Conservation (phyloP, 2,113 vertebrate species). For the Panurus biarmicus region DNA sequence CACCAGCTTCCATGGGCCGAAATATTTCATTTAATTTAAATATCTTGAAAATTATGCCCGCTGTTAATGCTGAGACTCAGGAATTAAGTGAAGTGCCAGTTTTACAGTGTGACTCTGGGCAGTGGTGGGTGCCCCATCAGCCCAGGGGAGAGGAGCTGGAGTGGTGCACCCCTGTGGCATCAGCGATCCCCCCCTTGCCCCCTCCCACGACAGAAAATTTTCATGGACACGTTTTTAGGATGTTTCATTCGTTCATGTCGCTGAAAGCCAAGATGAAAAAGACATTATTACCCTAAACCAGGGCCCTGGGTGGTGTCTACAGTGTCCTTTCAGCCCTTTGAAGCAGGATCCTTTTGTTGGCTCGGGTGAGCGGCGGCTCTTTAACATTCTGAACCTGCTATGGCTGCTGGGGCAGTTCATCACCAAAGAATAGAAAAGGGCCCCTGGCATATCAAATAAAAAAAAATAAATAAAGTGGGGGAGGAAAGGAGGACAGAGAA, state of each 20-base stretch:
- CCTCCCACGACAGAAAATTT: background rate
- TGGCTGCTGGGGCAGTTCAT: conserved; percentile 68
- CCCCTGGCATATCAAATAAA: conserved; percentile 51
- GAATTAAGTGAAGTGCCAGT: background rate
- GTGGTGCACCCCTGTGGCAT: background rate
- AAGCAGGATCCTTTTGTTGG: conserved; percentile 67
- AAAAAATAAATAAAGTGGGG: background rate
- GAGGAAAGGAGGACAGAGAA: background rate
- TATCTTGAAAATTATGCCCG: background rate
- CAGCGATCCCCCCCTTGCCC: background rate
- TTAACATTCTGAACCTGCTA: conserved; percentile 72
- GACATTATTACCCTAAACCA: background rate
- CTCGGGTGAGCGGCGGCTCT: conserved; percentile 55
- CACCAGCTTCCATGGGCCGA: background rate
- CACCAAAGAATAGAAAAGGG: conserved; percentile 61
- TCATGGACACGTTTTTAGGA: conserved; percentile 50
- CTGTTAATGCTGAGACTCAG: background rate
- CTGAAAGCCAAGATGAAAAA: background rate
- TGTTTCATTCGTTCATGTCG: background rate
- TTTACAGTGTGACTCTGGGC: background rate
- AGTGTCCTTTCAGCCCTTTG: conserved; percentile 48
- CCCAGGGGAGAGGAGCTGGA: background rate
- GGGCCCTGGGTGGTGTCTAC: background rate
- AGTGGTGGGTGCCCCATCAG: background rate
- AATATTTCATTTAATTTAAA: background rate